A percentile compares a stretch with the other conserved stretches of the same genome.
Evolutionary conservation across 2,888 invertebrate species (phyloP).

Genomic region (Zygogramma bicolorata): DNA sequence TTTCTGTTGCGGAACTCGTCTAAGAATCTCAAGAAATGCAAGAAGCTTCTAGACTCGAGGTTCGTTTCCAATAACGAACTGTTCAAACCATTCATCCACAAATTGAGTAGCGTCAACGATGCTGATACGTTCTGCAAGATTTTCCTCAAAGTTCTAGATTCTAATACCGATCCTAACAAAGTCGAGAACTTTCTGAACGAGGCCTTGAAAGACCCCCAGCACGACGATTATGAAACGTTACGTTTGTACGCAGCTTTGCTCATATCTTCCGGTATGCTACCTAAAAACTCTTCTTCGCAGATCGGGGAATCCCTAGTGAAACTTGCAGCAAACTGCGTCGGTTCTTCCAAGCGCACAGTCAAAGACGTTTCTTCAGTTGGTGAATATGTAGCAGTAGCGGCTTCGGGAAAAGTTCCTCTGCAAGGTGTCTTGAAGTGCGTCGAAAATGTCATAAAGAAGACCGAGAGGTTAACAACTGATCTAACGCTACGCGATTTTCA

Average conservation of each 20-base stretch:
- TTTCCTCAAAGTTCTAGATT: constrained; percentile 45
- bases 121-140: constrained; percentile 44
- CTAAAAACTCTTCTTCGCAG: constrained; percentile 63
- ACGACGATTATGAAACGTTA: constrained; percentile 44
- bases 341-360: constrained; percentile 58
- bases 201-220: constrained; percentile 42
- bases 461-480: constrained; percentile 64
- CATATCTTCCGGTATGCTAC: constrained; percentile 67
- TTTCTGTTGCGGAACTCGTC: constrained; percentile 72
- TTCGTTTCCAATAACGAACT: constrained; percentile 64
- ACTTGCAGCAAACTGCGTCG: constrained; percentile 66
- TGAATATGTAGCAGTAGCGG: constrained; percentile 57
- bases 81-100: constrained; percentile 39
- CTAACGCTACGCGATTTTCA: constrained; percentile 68
- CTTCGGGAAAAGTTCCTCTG: constrained; percentile 69
- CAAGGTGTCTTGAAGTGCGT: constrained; percentile 72
- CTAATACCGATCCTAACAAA: constrained; percentile 32
- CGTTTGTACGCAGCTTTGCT: constrained; percentile 63
- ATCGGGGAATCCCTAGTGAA: constrained; percentile 65
- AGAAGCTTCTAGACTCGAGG: constrained; percentile 65
- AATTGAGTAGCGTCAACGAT: constrained; percentile 25
- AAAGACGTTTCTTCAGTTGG: constrained; percentile 47
- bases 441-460: constrained; percentile 67
- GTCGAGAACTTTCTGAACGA: constrained; percentile 44
- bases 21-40: constrained; percentile 64